Evolutionary conservation across 1,140 invertebrate species (phyloP).

Genomic region (Brachionus koreanus): DNA sequence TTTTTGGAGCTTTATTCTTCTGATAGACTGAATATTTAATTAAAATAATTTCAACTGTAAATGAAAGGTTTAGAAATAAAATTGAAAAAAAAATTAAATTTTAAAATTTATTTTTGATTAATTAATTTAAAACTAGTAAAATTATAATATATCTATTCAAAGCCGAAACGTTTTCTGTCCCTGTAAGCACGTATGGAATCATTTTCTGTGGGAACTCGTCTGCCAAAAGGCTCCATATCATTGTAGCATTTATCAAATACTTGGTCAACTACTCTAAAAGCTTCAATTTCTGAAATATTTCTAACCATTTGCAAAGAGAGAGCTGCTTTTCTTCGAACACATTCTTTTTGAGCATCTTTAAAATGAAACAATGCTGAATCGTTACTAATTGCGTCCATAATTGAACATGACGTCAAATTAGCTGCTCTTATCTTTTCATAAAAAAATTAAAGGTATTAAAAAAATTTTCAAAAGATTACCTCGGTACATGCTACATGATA

Average conservation of each 20-base stretch:
- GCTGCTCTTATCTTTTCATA: conserved; percentile 18
- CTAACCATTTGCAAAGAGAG: conserved; percentile 75
- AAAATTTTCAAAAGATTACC: conserved; percentile 62
- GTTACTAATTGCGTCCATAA: not conserved
- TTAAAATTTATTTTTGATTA: not conserved
- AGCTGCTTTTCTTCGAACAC: conserved; percentile 81
- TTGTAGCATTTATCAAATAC: conserved; percentile 87
- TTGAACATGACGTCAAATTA: not conserved
- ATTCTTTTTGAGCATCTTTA: conserved; percentile 64
- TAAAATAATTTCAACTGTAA: too few species aligned
- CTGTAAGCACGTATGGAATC: conserved; percentile 24
- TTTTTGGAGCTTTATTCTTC: too few species aligned
- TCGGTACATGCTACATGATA: conserved; percentile 92
- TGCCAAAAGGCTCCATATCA: conserved; percentile 85
- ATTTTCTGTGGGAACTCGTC: conserved; percentile 62
- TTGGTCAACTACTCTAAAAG: conserved; percentile 71
- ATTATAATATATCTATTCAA: not conserved
- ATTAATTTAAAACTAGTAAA: not conserved
- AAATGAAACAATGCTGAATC: conserved; percentile 15
- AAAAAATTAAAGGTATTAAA: not conserved
- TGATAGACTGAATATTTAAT: too few species aligned
- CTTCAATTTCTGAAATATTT: conserved; percentile 69
- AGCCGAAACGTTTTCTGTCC: conserved; percentile 29
- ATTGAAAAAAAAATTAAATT: not conserved
- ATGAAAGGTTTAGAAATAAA: not conserved